These are phyloP conservation scores for Botrylloides violaceus DNA, from an alignment of 23 tunicate genomes.

Conservation along the genomic window DNA sequence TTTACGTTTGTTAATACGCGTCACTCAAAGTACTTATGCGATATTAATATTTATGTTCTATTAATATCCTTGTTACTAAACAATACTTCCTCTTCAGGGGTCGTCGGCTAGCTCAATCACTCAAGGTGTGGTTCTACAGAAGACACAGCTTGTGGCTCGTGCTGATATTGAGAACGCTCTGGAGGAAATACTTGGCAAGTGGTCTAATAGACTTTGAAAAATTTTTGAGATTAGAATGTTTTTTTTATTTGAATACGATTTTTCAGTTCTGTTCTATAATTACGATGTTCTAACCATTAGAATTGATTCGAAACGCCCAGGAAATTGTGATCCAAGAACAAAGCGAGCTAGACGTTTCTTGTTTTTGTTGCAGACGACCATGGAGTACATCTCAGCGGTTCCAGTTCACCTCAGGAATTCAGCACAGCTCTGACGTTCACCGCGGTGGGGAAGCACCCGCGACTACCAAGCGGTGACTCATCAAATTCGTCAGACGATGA, in stretches of 20 bases:
- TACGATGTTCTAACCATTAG: no score
- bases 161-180: slow-evolving; percentile 59
- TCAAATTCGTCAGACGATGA: background rate
- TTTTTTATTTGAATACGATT: no score
- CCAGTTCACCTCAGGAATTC: slow-evolving; percentile 34
- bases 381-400: background rate
- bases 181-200: no score
- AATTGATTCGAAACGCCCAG: no score
- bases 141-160: slow-evolving; percentile 49
- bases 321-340: no score
- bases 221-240: no score
- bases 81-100: background rate
- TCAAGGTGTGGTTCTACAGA: slow-evolving; percentile 37
- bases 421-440: slow-evolving; percentile 43
- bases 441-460: no score
- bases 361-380: background rate
- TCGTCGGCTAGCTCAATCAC: slow-evolving; percentile 13
- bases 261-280: no score
- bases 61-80: background rate
- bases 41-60: background rate
- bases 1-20: background rate
- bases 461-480: background rate
- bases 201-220: no score
- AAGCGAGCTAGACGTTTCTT: no score
- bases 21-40: background rate